A percentile compares a stretch with the other conserved stretches of the same genome.
phyloP scores from a whole-genome alignment of 2,113 vertebrate genomes.

The Piaya cayana region DNA sequence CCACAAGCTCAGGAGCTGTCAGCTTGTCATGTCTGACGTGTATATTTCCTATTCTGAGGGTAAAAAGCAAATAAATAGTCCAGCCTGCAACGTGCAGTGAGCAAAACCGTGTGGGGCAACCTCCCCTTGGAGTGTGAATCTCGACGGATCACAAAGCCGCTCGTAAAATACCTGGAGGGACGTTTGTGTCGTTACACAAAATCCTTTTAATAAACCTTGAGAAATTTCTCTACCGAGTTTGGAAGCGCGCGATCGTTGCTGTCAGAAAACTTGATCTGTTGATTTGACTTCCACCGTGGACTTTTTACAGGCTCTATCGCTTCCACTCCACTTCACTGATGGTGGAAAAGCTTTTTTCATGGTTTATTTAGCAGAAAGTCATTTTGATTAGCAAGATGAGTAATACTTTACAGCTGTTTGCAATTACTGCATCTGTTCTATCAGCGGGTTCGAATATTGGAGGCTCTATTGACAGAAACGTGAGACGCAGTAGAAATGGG shows the following conservation, averaged over 20 bases:
- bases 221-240: conserved; percentile 67
- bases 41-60: background rate
- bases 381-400: conserved; percentile 94
- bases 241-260: conserved; percentile 69
- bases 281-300: conserved; percentile 83
- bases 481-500: conserved; percentile 62
- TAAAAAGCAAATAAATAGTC: background rate
- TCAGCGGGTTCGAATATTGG: conserved; percentile 82
- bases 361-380: conserved; percentile 98
- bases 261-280: conserved; percentile 86
- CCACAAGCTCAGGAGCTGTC: background rate
- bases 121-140: conserved; percentile 24
- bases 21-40: background rate
- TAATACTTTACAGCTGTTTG: conserved; percentile 92
- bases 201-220: conserved; percentile 59
- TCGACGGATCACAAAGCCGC: conserved; percentile 14
- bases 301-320: conserved; percentile 80
- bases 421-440: conserved; percentile 89
- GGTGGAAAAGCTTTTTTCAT: conserved; percentile 96
- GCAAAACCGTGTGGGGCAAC: background rate
- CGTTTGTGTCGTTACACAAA: conserved; percentile 15
- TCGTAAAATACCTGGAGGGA: conserved; percentile 58
- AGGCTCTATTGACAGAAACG: conserved; percentile 77
- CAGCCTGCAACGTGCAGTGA: background rate
- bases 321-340: conserved; percentile 89